Conservation (phyloP, 1,140 invertebrate genomes). For the Wasmannia auropunctata region DNA sequence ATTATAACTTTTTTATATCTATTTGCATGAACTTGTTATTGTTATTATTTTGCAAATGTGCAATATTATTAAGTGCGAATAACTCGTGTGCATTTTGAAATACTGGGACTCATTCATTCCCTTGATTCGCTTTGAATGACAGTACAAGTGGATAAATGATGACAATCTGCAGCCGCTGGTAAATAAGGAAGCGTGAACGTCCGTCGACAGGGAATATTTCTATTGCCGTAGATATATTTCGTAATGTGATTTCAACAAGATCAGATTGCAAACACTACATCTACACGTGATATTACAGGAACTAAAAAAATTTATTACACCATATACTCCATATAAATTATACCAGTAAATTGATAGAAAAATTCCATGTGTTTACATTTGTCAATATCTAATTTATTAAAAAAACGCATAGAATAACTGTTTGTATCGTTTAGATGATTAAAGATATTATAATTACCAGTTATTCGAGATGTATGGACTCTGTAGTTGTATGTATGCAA, state of each 20-base stretch:
- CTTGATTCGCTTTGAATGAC: constrained; percentile 54
- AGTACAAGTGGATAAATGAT: constrained; percentile 58
- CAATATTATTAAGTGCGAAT: neutral
- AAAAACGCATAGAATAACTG: too few species aligned
- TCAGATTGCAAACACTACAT: neutral
- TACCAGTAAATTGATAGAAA: neutral
- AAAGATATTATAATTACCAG: too few species aligned
- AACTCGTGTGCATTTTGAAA: constrained; percentile 25
- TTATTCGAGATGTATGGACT: too few species aligned
- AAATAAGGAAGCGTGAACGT: constrained; percentile 43
- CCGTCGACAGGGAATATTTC: constrained; percentile 1
- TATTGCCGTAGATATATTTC: neutral
- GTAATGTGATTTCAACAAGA: neutral
- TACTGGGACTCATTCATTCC: constrained; percentile 34
- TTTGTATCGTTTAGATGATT: too few species aligned
- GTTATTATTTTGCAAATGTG: neutral
- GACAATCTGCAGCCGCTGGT: constrained; percentile 5
- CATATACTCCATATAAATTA: neutral
- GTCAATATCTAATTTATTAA: neutral
- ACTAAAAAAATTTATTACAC: neutral
- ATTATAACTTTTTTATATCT: neutral
- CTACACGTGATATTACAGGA: neutral
- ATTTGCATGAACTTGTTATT: neutral
- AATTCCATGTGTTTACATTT: neutral
- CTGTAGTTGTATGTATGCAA: neutral